Percentiles rank a stretch among this genome's conserved stretches.
Evolutionary conservation across 2,113 vertebrate species (phyloP).

Genomic region (Anoura caudifer): DNA sequence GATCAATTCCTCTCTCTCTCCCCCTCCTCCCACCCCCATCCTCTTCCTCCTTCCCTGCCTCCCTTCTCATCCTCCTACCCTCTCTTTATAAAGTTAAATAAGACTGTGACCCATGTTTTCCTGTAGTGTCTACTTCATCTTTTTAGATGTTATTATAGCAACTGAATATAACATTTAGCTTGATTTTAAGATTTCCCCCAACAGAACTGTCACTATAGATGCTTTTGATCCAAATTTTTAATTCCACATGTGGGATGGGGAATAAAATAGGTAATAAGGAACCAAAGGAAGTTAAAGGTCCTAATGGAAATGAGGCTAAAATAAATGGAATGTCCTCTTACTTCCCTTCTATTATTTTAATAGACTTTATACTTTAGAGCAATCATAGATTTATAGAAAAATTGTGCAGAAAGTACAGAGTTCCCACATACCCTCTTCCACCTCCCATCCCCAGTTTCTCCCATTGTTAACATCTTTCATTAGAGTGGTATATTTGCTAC

Average conservation of each 20-base stretch:
- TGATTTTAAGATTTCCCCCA: background rate
- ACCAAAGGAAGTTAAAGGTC: background rate
- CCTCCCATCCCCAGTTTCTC: background rate
- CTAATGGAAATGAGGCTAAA: background rate
- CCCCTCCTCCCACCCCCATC: no score
- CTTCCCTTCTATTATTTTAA: background rate
- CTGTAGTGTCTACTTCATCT: background rate
- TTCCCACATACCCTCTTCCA: background rate
- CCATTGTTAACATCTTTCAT: no score
- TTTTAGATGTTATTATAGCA: background rate
- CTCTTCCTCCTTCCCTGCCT: no score
- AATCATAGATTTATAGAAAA: background rate
- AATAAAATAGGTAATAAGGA: background rate
- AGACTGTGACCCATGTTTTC: background rate
- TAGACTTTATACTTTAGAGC: background rate
- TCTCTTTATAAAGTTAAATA: background rate
- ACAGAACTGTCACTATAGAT: background rate
- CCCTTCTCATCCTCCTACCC: background rate
- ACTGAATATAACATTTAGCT: background rate
- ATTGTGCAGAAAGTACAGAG: background rate
- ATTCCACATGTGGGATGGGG: background rate
- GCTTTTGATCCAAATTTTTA: background rate
- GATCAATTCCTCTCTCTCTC: no score
- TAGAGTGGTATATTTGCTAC: accelerated
- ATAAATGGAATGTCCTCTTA: background rate